These are phyloP conservation scores for Engraulis encrasicolus DNA, from an alignment of 2,113 vertebrate species.

Conservation along the genomic window DNA sequence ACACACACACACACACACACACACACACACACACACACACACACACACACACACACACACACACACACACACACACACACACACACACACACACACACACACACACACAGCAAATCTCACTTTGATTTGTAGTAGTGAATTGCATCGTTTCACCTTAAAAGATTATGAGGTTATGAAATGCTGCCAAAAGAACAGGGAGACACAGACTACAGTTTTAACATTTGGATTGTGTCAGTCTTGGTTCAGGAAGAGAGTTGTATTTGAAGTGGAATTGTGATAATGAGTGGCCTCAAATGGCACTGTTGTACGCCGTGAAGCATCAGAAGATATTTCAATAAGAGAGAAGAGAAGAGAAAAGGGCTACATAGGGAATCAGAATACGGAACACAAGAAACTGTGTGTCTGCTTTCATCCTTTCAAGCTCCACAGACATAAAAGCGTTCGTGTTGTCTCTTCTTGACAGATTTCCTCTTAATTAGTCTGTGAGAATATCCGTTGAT, in stretches of 20 bases:
- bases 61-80: background rate
- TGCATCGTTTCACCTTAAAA: background rate
- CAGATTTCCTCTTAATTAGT: background rate
- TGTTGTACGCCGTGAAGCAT: background rate
- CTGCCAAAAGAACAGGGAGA: background rate
- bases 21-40: slow-evolving; percentile 12
- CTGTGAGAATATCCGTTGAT: background rate
- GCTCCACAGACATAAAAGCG: background rate
- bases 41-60: background rate
- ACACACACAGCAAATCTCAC: background rate
- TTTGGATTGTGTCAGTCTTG: background rate
- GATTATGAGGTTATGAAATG: background rate
- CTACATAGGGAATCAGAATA: background rate
- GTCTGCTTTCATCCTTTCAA: background rate
- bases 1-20: background rate
- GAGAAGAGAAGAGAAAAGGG: background rate
- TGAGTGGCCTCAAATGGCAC: background rate
- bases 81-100: background rate
- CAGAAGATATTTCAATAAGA: no score
- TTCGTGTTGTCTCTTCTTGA: background rate
- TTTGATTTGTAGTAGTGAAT: background rate
- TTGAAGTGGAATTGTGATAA: background rate
- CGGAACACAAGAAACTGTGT: background rate
- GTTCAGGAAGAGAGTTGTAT: background rate
- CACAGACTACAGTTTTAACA: background rate